Evolutionary conservation across 1,140 invertebrate species (phyloP).

Genomic region (Ips nitidus): DNA sequence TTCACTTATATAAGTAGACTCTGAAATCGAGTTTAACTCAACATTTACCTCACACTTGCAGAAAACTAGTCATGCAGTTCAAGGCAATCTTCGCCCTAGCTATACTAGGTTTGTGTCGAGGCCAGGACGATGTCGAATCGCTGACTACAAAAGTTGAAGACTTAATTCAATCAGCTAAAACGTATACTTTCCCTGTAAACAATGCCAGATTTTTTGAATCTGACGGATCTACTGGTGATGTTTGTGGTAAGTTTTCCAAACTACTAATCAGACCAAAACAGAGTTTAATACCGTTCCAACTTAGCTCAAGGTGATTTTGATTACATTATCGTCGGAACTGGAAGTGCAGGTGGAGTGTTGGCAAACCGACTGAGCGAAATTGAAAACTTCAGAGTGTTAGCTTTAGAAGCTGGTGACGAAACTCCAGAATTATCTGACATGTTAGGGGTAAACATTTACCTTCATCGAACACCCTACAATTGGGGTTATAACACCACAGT

Average conservation of each 20-base stretch:
- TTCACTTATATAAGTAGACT: background rate
- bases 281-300: background rate
- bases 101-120: background rate
- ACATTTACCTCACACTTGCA: background rate
- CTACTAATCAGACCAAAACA: background rate
- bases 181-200: constrained; percentile 6
- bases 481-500: constrained; percentile 90
- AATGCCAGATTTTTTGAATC: constrained; percentile 2
- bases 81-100: background rate
- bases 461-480: constrained; percentile 75
- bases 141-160: constrained; percentile 1
- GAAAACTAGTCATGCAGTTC: background rate
- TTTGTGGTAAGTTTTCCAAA: background rate
- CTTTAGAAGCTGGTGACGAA: constrained; percentile 82
- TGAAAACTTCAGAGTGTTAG: constrained; percentile 72
- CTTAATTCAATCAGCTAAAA: background rate
- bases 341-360: constrained; percentile 84
- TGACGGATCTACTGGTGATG: background rate
- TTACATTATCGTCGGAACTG: constrained; percentile 78
- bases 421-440: constrained; percentile 61
- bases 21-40: background rate
- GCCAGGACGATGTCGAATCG: background rate
- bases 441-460: constrained; percentile 69
- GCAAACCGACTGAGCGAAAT: constrained; percentile 82
- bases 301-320: constrained; percentile 63